Percentiles rank a stretch among this genome's conserved stretches.
phyloP scores from a whole-genome alignment of 2,113 vertebrate species.

The Urocitellus parryii region DNA sequence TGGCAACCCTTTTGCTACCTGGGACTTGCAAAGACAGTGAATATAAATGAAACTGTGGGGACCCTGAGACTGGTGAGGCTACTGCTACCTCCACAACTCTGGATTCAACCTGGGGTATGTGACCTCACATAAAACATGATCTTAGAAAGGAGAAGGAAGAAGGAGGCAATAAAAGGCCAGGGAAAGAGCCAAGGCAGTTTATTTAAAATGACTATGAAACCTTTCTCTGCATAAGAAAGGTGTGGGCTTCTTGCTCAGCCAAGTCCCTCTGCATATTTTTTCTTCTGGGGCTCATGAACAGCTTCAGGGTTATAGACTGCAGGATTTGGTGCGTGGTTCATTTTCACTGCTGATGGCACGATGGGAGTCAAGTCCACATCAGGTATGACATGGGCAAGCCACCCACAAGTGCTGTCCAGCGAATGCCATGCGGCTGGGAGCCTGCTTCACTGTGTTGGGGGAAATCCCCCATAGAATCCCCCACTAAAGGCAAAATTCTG shows the following conservation, averaged over 20 bases:
- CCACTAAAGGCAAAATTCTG: constrained; percentile 92
- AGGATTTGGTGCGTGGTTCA: constrained; percentile 94
- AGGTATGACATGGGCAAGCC: constrained; percentile 96
- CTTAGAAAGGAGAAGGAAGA: neutral
- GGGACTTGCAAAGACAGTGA: neutral
- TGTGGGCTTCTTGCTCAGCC: constrained; percentile 99
- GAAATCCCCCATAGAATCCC: constrained; percentile 95
- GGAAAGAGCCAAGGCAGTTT: constrained; percentile 36
- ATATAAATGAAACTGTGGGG: constrained; percentile 11
- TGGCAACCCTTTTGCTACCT: neutral
- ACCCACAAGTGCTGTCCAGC: constrained; percentile 94
- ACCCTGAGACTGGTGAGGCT: neutral
- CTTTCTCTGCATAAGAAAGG: constrained; percentile 88
- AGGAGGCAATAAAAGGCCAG: constrained; percentile 11
- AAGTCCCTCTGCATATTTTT: constrained; percentile 99
- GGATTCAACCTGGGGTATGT: neutral
- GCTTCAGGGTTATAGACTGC: constrained; percentile 92
- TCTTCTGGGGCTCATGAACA: constrained; percentile 98
- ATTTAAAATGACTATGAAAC: neutral
- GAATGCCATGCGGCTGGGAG: constrained; percentile 90
- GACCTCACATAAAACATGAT: constrained; percentile 41
- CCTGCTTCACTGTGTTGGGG: constrained; percentile 93
- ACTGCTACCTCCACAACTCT: neutral
- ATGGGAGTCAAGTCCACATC: constrained; percentile 97
- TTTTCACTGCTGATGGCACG: constrained; percentile 92